Evolutionary conservation across 2,113 vertebrate genomes (phyloP).

Genomic region (Lichenostomus cassidix): DNA sequence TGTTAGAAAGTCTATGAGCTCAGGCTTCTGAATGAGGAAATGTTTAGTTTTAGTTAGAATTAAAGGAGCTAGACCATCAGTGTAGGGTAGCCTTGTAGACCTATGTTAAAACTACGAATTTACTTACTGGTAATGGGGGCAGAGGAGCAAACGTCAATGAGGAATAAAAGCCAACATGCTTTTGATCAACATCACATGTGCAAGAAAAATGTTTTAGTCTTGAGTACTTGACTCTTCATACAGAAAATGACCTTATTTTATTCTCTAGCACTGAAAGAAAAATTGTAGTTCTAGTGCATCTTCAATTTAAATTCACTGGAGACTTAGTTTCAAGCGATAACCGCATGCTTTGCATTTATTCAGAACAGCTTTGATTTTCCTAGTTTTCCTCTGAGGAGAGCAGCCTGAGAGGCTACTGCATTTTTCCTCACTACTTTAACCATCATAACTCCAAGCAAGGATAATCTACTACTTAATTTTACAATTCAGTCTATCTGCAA

Average conservation of each 20-base stretch:
- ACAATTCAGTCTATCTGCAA: background rate
- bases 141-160: background rate
- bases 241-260: slow-evolving; percentile 13
- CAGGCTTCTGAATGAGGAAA: background rate
- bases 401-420: background rate
- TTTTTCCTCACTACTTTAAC: background rate
- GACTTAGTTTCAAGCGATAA: background rate
- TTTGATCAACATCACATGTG: background rate
- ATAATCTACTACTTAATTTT: background rate
- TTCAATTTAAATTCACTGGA: background rate
- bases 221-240: background rate
- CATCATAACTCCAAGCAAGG: background rate
- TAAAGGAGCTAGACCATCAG: background rate
- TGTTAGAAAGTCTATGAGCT: background rate
- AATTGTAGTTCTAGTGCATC: background rate
- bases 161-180: background rate
- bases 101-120: background rate
- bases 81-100: background rate
- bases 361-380: background rate
- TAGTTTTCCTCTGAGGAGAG: background rate
- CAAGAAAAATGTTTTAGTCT: background rate
- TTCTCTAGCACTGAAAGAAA: slow-evolving; percentile 3
- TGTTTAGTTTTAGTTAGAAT: background rate
- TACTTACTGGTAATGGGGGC: background rate
- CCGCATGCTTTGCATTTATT: background rate